Base-by-base conservation (phyloP, 2,113 vertebrate species). In the Rhinoderma darwinii region DNA sequence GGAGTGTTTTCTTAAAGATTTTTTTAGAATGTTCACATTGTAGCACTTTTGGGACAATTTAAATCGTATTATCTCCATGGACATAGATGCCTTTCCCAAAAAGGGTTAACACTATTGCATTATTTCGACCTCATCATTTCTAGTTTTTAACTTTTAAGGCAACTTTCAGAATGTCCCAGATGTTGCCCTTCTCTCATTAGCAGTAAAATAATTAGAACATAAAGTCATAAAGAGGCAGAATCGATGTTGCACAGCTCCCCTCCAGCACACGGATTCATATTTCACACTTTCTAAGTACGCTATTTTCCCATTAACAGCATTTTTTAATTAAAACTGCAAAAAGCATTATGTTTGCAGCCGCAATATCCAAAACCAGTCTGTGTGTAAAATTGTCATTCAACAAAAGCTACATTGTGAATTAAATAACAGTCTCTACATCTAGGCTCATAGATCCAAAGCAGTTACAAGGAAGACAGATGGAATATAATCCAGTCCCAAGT, bases 161-260 rank as follows among this genome's bases (percentile, higher is more conserved):
- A 30, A 81, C 77, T 80, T 72, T 73, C 30, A 20, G 18, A 81
- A 72, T 61, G 63, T 59, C 77, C 44, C 85, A 86, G 78, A 82
- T 87, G 79, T 75, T 82, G 79, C 70, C 68, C 51, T 82, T 59
- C 50, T 59, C 86, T 87, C 78, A 87, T 82, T 87, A 81, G 85
- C 47, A 73, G 78, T 72, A 86, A 86, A 86, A 86, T 86, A 86
- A 86, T 86, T 86, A 86, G 85, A 86, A 86, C 85, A 86, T 86
- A 86, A 86, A 82, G 85, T 73, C 78, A 82, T 81, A 86, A 86
- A 74, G 66, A 86, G 56, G 85, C 66, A 87, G 50, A 82, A 82
- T 74, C 51, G 56, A 74, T 82, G 79, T 63, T 87, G 70, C 79
- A 75, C 51, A 18, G 78, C 17, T 87, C 44, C 85, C 86, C 78